Percentiles rank a stretch among this genome's conserved stretches.
phyloP scores from a whole-genome alignment of 2,113 vertebrate species.

The Lynx canadensis region DNA sequence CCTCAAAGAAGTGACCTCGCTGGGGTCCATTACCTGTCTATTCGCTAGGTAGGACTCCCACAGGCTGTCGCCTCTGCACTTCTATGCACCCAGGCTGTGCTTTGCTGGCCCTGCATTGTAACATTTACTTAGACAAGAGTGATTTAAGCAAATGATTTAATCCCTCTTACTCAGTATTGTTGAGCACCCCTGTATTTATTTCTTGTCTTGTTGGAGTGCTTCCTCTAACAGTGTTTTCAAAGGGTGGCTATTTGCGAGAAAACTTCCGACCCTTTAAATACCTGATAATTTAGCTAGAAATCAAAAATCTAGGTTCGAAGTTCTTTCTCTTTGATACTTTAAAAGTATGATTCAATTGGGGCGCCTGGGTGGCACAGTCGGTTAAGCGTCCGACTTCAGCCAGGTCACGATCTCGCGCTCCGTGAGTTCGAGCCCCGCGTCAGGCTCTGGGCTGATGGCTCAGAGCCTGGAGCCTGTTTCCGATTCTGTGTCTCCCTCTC shows the following conservation, averaged over 20 bases:
- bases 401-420: too few relatives aligned
- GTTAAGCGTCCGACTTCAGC: too few relatives aligned
- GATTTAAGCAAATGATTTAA: neutral
- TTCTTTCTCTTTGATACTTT: neutral
- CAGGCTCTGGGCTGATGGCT: too few relatives aligned
- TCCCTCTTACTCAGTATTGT: neutral
- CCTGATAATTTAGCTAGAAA: neutral
- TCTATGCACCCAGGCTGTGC: neutral
- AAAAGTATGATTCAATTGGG: neutral
- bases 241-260: neutral
- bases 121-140: neutral
- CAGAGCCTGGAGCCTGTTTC: too few relatives aligned
- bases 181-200: neutral
- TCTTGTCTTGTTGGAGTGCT: neutral
- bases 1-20: neutral
- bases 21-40: neutral
- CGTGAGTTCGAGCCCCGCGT: too few relatives aligned
- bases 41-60: neutral
- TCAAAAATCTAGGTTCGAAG: constrained; percentile 2
- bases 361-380: too few relatives aligned
- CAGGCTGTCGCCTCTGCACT: neutral
- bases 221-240: neutral
- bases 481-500: too few relatives aligned
- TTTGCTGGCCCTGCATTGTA: too few relatives aligned
- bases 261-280: neutral